Evolutionary conservation across 2,113 vertebrate species (phyloP), one percentile per base, ranked within the genome.

Genomic region (Plecturocebus donacophilus): DNA sequence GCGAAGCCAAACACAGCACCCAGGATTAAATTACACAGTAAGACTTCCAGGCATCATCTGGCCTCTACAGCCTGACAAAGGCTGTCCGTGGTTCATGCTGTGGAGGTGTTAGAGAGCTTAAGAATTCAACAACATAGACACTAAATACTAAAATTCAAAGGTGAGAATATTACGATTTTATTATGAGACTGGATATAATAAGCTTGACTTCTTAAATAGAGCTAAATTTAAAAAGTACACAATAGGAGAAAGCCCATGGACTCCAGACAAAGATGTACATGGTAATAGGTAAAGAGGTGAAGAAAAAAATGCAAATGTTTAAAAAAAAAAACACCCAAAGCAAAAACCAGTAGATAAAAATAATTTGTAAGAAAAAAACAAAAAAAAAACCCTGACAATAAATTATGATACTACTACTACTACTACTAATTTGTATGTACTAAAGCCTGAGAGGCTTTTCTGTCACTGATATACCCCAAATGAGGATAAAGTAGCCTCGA

Each of bases 11-110:
- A 6, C 94, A 73, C 90, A 93, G 96, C 81, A 79, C 73, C 5
- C 25, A 40, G 32, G 40, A 80, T 64, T 80, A 97, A 97, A 98
- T 97, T 95, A 98, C 96, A 92, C 94, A 97, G 91, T 56, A 61
- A 95, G 96, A 96, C 90, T 94, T 88, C 83, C 68, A 87, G 27
- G 54, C 75, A 19, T 2, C 87, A 96, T n/a, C 96, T 97, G 94
- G 97, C 82, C 49, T 91, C 95, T 77, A 90, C 76, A 83, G 27
- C 19, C 23, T 81, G 93, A 97, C 94, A 86, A 92, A 97, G 83
- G 77, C 54, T 88, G 85, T 61, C 94, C 75, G 30, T 52, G 45
- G 90, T 85, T 87, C 77, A 95, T 32, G 25, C 7, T 92, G 88
- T 75, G 75, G 90, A 80, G 45, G 81, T 79, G n/a, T 90, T 52